Percentiles rank a stretch among this genome's conserved stretches.
Conservation (phyloP, 2,888 invertebrate species). For the Unio pictorum region DNA sequence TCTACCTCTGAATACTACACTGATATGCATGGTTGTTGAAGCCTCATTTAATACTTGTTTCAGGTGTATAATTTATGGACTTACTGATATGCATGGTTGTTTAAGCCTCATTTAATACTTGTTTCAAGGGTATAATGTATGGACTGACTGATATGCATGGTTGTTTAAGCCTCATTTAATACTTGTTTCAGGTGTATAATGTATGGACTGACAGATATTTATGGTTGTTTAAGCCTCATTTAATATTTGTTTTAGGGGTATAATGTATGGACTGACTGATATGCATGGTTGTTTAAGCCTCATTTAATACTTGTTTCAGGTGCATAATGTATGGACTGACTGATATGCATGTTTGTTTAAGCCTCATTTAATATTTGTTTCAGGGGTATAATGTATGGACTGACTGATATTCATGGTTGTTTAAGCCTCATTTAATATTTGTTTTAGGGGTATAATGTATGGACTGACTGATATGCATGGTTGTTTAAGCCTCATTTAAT, state of each 20-base stretch:
- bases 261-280: slow-evolving; percentile 90
- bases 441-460: slow-evolving; percentile 86
- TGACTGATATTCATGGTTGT: slow-evolving; percentile 73
- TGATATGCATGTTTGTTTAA: too few species aligned
- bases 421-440: background rate
- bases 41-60: slow-evolving; percentile 8
- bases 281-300: too few species aligned
- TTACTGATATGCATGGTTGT: slow-evolving; percentile 73
- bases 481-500: too few species aligned
- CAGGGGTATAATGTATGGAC: slow-evolving; percentile 90
- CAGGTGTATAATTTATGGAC: slow-evolving; percentile 90
- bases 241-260: slow-evolving; percentile 74
- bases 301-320: slow-evolving; percentile 69
- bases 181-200: slow-evolving; percentile 80
- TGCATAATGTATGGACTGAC: slow-evolving; percentile 93
- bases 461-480: slow-evolving; percentile 78
- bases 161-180: too few species aligned
- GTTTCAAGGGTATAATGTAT: slow-evolving; percentile 86
- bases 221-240: too few species aligned
- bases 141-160: slow-evolving; percentile 78
- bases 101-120: background rate
- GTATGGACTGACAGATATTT: slow-evolving; percentile 83
- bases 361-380: slow-evolving; percentile 8
- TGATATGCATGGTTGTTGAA: too few species aligned
- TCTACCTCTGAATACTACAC: slow-evolving; percentile 1